A percentile compares a stretch with the other conserved stretches of the same genome.
Evolutionary conservation across 1,140 invertebrate genomes (phyloP).

Genomic region (Drosophila parabipectinata): DNA sequence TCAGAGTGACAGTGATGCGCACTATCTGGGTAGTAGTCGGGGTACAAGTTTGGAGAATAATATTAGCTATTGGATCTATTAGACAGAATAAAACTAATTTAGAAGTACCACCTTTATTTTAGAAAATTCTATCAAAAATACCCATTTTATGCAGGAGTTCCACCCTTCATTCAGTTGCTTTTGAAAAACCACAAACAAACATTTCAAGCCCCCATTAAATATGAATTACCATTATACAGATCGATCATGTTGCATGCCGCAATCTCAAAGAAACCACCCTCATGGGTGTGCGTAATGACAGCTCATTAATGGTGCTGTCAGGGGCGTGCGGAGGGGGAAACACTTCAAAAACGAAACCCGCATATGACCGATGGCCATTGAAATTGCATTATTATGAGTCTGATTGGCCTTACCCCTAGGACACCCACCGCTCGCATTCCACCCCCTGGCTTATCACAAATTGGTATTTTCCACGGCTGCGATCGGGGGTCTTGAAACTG

Average conservation of each 20-base stretch:
- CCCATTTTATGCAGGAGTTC: constrained; percentile 5
- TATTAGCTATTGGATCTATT: no score
- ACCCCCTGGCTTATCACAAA: constrained; percentile 43
- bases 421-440: constrained; percentile 30
- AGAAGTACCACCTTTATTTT: constrained; percentile 8
- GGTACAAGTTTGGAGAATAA: no score
- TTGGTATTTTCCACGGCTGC: constrained; percentile 36
- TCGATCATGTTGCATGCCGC: constrained; percentile 76
- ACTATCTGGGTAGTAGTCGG: no score
- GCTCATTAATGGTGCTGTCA: constrained; percentile 49
- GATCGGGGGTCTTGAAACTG: constrained; percentile 9
- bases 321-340: constrained; percentile 22
- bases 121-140: constrained; percentile 17
- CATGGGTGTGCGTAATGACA: constrained; percentile 48
- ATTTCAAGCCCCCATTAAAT: constrained; percentile 57
- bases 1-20: not conserved
- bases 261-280: constrained; percentile 48
- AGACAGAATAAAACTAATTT: no score
- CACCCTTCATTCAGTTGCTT: constrained; percentile 41
- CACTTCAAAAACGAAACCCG: constrained; percentile 59
- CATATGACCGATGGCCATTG: constrained; percentile 62
- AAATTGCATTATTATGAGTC: constrained; percentile 50
- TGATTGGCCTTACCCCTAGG: constrained; percentile 43
- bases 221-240: constrained; percentile 59
- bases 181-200: constrained; percentile 42